Conservation (phyloP, 2,113 vertebrate genomes). For the Spea multiplicata region DNA sequence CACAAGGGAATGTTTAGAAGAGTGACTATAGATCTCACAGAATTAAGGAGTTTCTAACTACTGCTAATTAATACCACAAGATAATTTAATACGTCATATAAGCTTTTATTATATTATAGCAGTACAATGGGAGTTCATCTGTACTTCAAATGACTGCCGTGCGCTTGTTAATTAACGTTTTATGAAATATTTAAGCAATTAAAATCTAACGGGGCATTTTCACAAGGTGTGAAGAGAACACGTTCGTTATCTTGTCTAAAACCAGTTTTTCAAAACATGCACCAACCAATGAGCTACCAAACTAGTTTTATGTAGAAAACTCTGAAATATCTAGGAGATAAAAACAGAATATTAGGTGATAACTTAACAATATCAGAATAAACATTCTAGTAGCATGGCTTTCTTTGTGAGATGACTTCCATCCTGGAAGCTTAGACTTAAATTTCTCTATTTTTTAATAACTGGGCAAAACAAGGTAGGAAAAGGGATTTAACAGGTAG, state of each 20-base stretch:
- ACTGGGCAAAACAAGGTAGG: too few relatives aligned
- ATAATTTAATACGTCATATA: constrained; percentile 37
- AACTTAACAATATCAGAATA: too few relatives aligned
- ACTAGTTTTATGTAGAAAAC: too few relatives aligned
- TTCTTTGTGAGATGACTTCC: too few relatives aligned
- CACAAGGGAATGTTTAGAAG: not conserved
- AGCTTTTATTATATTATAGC: constrained; percentile 38
- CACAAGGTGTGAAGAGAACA: constrained; percentile 19
- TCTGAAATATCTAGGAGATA: too few relatives aligned
- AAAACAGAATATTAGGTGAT: too few relatives aligned
- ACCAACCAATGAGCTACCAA: too few relatives aligned
- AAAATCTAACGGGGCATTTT: constrained; percentile 40
- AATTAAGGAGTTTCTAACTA: constrained; percentile 4
- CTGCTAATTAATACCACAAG: constrained; percentile 39
- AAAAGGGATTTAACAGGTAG: too few relatives aligned
- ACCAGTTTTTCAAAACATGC: too few relatives aligned
- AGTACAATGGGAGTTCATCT: constrained; percentile 24
- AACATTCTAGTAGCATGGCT: too few relatives aligned
- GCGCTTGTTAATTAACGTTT: constrained; percentile 40
- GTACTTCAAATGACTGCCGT: constrained; percentile 33
- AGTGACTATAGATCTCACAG: not conserved
- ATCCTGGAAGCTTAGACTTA: too few relatives aligned
- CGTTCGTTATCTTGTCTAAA: constrained; percentile 35
- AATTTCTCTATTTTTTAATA: too few relatives aligned
- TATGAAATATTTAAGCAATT: constrained; percentile 48